A percentile compares a stretch with the other conserved stretches of the same genome.
These are phyloP conservation scores for Hypsibius dujardini DNA, from an alignment of 1,140 invertebrate genomes.

Conservation along the genomic window DNA sequence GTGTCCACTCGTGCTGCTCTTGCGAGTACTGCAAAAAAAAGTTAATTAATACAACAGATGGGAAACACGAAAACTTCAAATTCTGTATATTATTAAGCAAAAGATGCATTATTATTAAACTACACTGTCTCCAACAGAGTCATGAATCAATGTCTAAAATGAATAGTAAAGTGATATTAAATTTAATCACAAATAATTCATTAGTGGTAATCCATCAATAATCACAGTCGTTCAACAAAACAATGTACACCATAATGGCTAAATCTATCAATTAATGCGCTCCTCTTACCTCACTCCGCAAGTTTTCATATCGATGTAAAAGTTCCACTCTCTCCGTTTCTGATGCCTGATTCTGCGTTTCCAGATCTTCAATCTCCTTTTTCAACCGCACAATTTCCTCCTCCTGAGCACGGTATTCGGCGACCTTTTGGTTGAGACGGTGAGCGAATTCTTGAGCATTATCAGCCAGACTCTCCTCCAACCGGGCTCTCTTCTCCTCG, in stretches of 20 bases:
- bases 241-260: no score
- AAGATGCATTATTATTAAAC: neutral
- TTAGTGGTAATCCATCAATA: neutral
- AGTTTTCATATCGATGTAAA: neutral
- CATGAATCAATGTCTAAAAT: neutral
- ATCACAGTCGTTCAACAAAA: no score
- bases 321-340: neutral
- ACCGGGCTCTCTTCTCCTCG: conserved; percentile 1
- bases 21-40: conserved; percentile 22
- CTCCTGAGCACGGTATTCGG: neutral
- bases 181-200: neutral
- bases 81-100: neutral
- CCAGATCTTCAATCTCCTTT: conserved; percentile 18
- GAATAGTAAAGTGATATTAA: neutral
- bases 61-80: conserved; percentile 1
- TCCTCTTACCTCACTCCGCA: no score
- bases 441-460: conserved; percentile 38
- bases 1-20: conserved; percentile 65
- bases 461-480: conserved; percentile 38
- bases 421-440: conserved; percentile 24
- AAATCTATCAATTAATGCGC: no score
- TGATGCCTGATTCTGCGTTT: neutral
- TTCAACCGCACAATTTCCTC: neutral
- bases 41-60: conserved; percentile 17
- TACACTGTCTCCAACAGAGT: neutral